Evolutionary conservation across 2,888 invertebrate genomes (phyloP), one percentile per base, ranked within the genome.

Genomic region (Myopa testacea): DNA sequence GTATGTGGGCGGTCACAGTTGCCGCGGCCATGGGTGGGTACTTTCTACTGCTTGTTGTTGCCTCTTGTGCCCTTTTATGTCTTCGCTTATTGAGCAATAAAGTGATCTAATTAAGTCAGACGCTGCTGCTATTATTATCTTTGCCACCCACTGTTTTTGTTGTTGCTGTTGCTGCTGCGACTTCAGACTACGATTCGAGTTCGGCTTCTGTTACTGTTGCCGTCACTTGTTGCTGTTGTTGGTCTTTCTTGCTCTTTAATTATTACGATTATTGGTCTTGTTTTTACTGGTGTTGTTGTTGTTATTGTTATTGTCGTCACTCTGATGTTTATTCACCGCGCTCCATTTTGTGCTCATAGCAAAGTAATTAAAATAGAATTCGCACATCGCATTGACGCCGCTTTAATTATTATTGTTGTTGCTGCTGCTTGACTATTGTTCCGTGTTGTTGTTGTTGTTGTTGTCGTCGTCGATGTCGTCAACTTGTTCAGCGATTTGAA

Each of bases 21-120:
- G 84, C 84, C 67, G 83, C 83, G 70, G 86, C 85, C 86, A 86
- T 86, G 81, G n/a, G 62, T 86, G 81, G n/a, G 62, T 45, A 62
- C 34, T 67, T 75, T 65, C 50, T 72, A 4, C 37, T 62, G 40
- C 34, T 34, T 38, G 77, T 19, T 68, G 75, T 19, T 50, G 73
- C 1, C 45, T 78, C 60, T 40, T 73, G 60, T 37, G 58, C n/a
- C 45, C 14, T 63, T 65, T 65, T 37, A 52, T 19, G 76, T 76
- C 37, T 45, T 45, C 45, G 40, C 73, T 62, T 8, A 55, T 69
- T 78, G 70, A 74, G 74, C 74, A 75, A 55, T 40, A 75, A 78
- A 73, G 75, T 78, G 63, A 45, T 75, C 75, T 63, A 74, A 78
- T 75, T 60, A 73, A 73, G 37, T 69, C 62, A 50, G 65, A 74